phyloP scores from a whole-genome alignment of 2,797 vertebrate species.

The Argyrosomus regius region DNA sequence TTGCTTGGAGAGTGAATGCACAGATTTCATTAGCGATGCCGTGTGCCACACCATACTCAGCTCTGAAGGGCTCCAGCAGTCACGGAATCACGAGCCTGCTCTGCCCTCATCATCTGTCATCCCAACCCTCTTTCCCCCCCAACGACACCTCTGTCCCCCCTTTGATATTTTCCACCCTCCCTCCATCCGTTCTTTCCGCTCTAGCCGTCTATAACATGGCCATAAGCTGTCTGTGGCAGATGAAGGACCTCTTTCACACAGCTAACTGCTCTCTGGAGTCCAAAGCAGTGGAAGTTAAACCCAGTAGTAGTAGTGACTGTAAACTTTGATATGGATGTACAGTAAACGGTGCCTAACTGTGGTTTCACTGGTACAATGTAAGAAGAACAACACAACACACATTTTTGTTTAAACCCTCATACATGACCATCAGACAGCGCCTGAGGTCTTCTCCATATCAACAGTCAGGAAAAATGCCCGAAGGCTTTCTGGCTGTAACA shows the following conservation, averaged over 20 bases:
- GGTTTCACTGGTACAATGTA: neutral
- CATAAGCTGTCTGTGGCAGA: slow-evolving; percentile 58
- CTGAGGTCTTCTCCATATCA: slow-evolving; percentile 5
- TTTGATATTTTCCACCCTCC: slow-evolving; percentile 37
- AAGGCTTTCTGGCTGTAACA: slow-evolving; percentile 45
- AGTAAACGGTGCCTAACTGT: slow-evolving; percentile 9
- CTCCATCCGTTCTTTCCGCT: slow-evolving; percentile 48
- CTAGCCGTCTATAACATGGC: slow-evolving; percentile 54
- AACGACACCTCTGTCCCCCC: neutral
- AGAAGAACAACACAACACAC: neutral
- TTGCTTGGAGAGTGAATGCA: slow-evolving; percentile 30
- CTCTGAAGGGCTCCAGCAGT: slow-evolving; percentile 52
- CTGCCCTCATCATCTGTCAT: slow-evolving; percentile 62
- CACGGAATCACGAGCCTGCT: slow-evolving; percentile 49
- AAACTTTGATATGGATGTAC: neutral
- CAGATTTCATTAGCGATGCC: slow-evolving; percentile 71
- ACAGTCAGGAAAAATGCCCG: slow-evolving; percentile 27
- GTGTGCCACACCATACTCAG: slow-evolving; percentile 13
- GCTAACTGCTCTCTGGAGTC: slow-evolving; percentile 51
- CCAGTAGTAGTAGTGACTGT: slow-evolving; percentile 12
- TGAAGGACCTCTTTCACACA: slow-evolving; percentile 49
- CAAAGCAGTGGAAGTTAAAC: slow-evolving; percentile 41
- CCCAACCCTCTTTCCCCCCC: neutral
- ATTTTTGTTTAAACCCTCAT: neutral
- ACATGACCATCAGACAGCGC: neutral